Evolutionary conservation across 2,888 invertebrate species (phyloP).

Genomic region (Andricus curvator): DNA sequence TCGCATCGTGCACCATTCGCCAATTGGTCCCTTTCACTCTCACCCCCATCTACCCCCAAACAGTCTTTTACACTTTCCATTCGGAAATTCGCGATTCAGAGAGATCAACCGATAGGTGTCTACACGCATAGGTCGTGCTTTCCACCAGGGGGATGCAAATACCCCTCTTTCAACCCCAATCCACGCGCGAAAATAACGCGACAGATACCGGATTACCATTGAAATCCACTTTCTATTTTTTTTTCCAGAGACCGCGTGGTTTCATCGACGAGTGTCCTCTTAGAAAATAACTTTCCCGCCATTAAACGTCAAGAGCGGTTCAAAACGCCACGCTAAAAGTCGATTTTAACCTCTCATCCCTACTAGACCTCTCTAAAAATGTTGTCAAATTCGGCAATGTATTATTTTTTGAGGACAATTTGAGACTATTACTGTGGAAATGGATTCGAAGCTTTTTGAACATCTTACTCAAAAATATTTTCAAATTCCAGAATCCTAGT

Average conservation of each 20-base stretch:
- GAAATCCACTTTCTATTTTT: constrained; percentile 39
- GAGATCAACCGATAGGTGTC: constrained; percentile 64
- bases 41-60: constrained; percentile 44
- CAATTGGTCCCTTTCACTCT: constrained; percentile 53
- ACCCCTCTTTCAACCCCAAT: not conserved
- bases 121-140: constrained; percentile 43
- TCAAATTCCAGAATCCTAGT: not conserved
- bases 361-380: not conserved
- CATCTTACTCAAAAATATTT: not conserved
- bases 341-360: not conserved
- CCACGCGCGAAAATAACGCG: constrained; percentile 16
- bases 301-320: not conserved
- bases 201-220: constrained; percentile 13
- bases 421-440: too few species aligned
- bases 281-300: not conserved
- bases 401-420: not conserved
- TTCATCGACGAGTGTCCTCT: not conserved
- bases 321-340: not conserved
- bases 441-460: too few species aligned
- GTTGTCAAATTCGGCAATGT: not conserved
- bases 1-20: constrained; percentile 49
- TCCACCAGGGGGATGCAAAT: constrained; percentile 27
- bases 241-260: not conserved
- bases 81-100: constrained; percentile 59
- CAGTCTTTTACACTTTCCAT: constrained; percentile 49